Conservation (phyloP, 2,113 vertebrate genomes). For the Spea multiplicata region DNA sequence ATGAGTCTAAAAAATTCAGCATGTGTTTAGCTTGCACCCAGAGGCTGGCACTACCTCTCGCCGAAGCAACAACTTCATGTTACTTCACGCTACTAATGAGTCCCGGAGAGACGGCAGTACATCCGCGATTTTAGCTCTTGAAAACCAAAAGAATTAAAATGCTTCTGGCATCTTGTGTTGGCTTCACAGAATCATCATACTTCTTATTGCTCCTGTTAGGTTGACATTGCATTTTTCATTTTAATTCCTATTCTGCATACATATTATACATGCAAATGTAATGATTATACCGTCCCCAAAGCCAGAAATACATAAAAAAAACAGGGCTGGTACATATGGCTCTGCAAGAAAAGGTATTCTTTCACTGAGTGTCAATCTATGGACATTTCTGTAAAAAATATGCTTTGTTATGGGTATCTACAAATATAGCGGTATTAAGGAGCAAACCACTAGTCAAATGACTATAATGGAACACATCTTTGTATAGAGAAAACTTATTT, state of each 20-base stretch:
- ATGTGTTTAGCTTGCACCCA: background rate
- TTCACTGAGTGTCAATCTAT: background rate
- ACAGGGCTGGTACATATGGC: background rate
- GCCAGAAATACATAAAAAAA: background rate
- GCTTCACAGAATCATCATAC: constrained; percentile 17
- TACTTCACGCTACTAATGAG: constrained; percentile 33
- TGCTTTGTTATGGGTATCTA: background rate
- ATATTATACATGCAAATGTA: constrained; percentile 38
- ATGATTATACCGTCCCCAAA: constrained; percentile 20
- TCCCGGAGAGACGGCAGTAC: constrained; percentile 34
- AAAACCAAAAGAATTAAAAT: constrained; percentile 32
- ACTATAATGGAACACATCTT: too few species aligned
- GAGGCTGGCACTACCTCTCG: constrained; percentile 22
- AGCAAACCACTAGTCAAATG: background rate
- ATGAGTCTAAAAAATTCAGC: background rate
- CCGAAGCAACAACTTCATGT: constrained; percentile 9
- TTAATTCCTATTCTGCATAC: constrained; percentile 25
- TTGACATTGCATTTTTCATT: constrained; percentile 15
- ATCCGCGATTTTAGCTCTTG: constrained; percentile 23
- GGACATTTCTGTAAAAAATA: too few species aligned
- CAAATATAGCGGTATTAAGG: background rate
- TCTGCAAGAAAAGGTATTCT: constrained; percentile 13
- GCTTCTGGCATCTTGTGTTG: constrained; percentile 27
- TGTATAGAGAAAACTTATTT: too few species aligned
- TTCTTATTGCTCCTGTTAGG: constrained; percentile 30